phyloP scores from a whole-genome alignment of 2,113 vertebrate genomes.

The Elephas maximus region DNA sequence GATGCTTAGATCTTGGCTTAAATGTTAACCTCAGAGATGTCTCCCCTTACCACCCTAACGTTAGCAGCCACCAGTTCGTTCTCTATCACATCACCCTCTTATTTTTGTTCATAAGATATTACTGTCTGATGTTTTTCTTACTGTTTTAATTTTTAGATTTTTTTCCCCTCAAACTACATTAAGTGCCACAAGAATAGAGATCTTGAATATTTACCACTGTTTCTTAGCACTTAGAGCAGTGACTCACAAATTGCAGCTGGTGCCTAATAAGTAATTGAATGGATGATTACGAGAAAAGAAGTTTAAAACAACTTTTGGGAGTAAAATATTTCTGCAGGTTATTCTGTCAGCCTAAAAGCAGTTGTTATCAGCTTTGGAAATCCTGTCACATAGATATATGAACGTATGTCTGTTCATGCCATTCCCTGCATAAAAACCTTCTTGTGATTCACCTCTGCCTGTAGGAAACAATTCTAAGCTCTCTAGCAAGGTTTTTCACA shows the following conservation, averaged over 20 bases:
- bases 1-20: background rate
- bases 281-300: background rate
- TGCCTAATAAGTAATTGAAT: background rate
- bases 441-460: background rate
- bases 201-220: background rate
- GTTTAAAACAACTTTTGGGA: background rate
- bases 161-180: background rate
- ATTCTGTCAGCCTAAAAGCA: background rate
- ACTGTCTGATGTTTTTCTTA: background rate
- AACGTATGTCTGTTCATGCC: background rate
- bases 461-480: background rate
- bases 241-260: background rate
- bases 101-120: constrained; percentile 4
- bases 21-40: background rate
- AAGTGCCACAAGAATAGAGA: background rate
- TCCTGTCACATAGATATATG: too few relatives aligned
- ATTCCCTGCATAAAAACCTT: background rate
- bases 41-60: background rate
- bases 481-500: background rate
- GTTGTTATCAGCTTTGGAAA: constrained; percentile 1
- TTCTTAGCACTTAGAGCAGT: background rate
- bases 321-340: background rate
- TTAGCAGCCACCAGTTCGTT: constrained; percentile 1
- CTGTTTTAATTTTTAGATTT: background rate
- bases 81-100: background rate